phyloP scores from a whole-genome alignment of 1,140 invertebrate species.

The Hycleus cichorii region DNA sequence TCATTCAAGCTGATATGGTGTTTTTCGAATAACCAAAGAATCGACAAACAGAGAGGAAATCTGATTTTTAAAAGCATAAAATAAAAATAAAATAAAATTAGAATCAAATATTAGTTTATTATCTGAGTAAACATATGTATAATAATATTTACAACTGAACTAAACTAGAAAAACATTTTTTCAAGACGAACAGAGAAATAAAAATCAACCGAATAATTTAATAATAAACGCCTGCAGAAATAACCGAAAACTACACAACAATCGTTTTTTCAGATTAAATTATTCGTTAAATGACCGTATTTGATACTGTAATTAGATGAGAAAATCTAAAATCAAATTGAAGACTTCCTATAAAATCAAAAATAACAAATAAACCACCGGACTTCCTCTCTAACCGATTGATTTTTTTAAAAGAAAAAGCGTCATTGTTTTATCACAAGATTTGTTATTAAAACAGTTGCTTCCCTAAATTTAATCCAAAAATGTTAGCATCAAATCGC shows the following conservation, averaged over 20 bases:
- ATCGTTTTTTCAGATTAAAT: conserved; percentile 9
- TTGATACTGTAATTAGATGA: too few relatives aligned
- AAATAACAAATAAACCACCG: too few relatives aligned
- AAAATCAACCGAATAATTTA: background rate
- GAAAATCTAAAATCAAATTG: too few relatives aligned
- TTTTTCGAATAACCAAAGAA: background rate
- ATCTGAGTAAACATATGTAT: conserved; percentile 25
- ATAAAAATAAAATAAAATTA: conserved; percentile 9
- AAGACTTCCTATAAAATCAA: too few relatives aligned
- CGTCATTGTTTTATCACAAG: too few relatives aligned
- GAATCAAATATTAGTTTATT: conserved; percentile 25
- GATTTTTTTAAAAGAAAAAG: too few relatives aligned
- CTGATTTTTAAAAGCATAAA: conserved; percentile 1
- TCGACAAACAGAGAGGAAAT: conserved; percentile 10
- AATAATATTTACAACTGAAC: conserved; percentile 25
- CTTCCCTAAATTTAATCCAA: too few relatives aligned
- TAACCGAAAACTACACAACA: conserved; percentile 18
- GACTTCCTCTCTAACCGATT: too few relatives aligned
- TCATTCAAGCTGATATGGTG: conserved; percentile 7
- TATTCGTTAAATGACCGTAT: conserved; percentile 12
- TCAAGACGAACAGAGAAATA: conserved; percentile 5
- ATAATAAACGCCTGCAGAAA: conserved; percentile 2
- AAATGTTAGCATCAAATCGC: background rate
- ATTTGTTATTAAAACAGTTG: too few relatives aligned
- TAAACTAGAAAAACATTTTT: conserved; percentile 16